Conservation (phyloP, 53 echinoderm and acorn worm species). For the Arbacia lixula region DNA sequence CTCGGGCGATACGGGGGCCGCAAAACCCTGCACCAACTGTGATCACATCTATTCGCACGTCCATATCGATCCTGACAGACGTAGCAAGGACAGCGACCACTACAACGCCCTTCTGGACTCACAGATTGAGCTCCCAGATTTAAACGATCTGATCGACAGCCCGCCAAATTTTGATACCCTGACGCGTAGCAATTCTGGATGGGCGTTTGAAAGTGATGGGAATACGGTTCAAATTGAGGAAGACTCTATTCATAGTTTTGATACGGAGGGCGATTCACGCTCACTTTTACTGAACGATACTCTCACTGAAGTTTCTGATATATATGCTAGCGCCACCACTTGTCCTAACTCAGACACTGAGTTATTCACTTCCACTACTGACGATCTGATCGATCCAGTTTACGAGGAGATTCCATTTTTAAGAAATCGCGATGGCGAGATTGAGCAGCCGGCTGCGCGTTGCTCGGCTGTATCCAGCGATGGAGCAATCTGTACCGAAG, state of each 20-base stretch:
- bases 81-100: conserved; percentile 39
- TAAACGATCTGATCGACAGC: conserved; percentile 44
- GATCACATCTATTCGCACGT: conserved; percentile 58
- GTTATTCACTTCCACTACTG: conserved; percentile 22
- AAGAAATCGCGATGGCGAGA: conserved; percentile 13
- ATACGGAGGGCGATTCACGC: conserved; percentile 51
- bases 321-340: conserved; percentile 60
- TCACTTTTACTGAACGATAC: conserved; percentile 41
- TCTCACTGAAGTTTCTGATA: conserved; percentile 56
- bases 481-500: conserved; percentile 8
- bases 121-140: conserved; percentile 40
- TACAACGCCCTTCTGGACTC: conserved; percentile 28
- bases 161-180: conserved; percentile 17
- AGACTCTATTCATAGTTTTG: conserved; percentile 52
- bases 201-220: conserved; percentile 17
- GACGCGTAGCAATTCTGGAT: conserved; percentile 23
- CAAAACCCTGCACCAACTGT: conserved; percentile 6
- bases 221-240: conserved; percentile 51
- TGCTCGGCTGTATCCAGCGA: conserved; percentile 33
- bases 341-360: conserved; percentile 37
- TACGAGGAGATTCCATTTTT: conserved; percentile 50
- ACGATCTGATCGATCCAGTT: conserved; percentile 26
- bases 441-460: conserved; percentile 22
- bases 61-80: conserved; percentile 33
- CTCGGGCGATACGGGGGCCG: conserved; percentile 10